Evolutionary conservation across 2,888 invertebrate genomes (phyloP).

Genomic region (Agrochola lota): DNA sequence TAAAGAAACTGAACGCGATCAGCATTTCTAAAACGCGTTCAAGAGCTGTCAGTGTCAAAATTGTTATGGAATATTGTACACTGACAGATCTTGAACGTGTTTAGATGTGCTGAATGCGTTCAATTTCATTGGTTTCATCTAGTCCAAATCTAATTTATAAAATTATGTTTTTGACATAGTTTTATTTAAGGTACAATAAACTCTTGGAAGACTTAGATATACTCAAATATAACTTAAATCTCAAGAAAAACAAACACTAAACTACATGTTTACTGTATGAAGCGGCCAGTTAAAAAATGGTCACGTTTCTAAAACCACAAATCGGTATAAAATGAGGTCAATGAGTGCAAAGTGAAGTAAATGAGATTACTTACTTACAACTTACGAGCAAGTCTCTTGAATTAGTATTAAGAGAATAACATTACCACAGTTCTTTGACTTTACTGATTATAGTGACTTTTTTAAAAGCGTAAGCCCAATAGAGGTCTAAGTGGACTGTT

Average conservation of each 20-base stretch:
- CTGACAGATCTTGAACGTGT: too few species aligned
- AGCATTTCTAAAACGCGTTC: too few species aligned
- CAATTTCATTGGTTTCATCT: too few species aligned
- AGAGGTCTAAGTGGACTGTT: too few species aligned
- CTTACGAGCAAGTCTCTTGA: slow-evolving; percentile 17
- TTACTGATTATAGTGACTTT: background rate
- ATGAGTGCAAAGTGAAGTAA: slow-evolving; percentile 51
- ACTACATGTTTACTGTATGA: slow-evolving; percentile 56
- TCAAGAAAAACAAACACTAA: slow-evolving; percentile 24
- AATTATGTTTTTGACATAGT: background rate
- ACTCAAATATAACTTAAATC: background rate
- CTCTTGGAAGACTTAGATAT: background rate
- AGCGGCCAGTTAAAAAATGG: slow-evolving; percentile 51
- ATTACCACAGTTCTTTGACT: background rate
- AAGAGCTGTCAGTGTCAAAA: too few species aligned
- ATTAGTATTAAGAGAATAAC: background rate
- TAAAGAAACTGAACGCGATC: too few species aligned
- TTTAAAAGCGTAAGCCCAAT: background rate
- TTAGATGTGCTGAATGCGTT: too few species aligned
- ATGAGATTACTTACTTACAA: slow-evolving; percentile 44
- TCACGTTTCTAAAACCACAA: slow-evolving; percentile 63
- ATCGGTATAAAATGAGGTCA: slow-evolving; percentile 57
- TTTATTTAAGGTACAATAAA: background rate
- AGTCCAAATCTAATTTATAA: background rate
- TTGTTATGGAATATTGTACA: too few species aligned